Evolutionary conservation across 2,888 invertebrate species (phyloP), one percentile per base, ranked within the genome.

Genomic region (Acronicta psi): DNA sequence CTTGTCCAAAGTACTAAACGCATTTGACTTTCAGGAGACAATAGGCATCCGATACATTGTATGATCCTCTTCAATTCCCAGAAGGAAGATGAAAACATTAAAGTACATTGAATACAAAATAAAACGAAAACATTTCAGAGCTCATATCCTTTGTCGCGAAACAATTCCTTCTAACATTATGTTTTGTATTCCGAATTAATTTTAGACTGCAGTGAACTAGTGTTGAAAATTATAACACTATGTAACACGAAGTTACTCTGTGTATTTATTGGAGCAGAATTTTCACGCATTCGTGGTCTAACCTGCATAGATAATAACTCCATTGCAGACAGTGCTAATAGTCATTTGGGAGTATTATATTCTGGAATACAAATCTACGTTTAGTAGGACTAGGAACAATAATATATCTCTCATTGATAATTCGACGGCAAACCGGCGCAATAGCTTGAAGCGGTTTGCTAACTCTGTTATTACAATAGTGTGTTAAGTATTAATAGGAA

Each of bases 291-390:
- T 42, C 18, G 8, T 9, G 34, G 44, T 44, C 25, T 43, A 65
- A 65, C 49, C 41, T 45, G 51, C 44, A 47, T 55, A 57, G 64
- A 64, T 67, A 55, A 61, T 65, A 56, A 56, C 43, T 42, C n/a
- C 8, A 51, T 55, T 58, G 44, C 25, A 13, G 17, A 9, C 41
- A 29, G 23, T 41, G 42, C 58, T 71, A 73, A 62, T 57, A 66
- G 61, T 64, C 66, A 59, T 73, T 70, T 68, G 62, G 74, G 68
- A 61, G 49, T 36, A 45, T 59, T 75, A 58, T 64, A 75, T 79
- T 70, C 34, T 60, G 52, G 29, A 65, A 63, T 65, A 68, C 66
- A 59, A 70, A 72, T 73, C 54, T 50, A 37, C 38, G 38, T 59
- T 64, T 25, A 31, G 4, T 31, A 13, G 13, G 29, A 29, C 9